phyloP scores from a whole-genome alignment of 2,888 invertebrate genomes.

The Lamellibrachia columna region DNA sequence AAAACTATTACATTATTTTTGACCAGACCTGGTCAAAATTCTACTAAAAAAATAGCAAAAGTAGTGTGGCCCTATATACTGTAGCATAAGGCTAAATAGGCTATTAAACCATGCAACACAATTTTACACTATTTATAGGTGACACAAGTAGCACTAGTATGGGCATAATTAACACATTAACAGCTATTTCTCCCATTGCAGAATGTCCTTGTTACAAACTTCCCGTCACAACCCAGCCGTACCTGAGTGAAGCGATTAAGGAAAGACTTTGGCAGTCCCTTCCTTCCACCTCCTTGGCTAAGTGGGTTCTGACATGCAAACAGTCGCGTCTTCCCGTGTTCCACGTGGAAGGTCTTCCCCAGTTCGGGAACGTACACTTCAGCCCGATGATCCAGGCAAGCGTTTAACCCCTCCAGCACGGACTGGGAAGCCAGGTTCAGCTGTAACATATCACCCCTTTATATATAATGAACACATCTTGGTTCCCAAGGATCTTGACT shows the following conservation, averaged over 20 bases:
- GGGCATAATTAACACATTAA: neutral
- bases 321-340: slow-evolving; percentile 79
- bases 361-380: slow-evolving; percentile 96
- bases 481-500: neutral
- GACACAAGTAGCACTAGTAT: neutral
- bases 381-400: slow-evolving; percentile 96
- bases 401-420: slow-evolving; percentile 97
- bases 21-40: too few species aligned
- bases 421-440: slow-evolving; percentile 98
- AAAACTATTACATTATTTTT: too few species aligned
- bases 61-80: too few species aligned
- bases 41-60: too few species aligned
- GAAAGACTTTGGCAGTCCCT: slow-evolving; percentile 96
- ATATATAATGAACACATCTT: neutral
- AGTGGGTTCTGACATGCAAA: slow-evolving; percentile 99
- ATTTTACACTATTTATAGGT: too few species aligned
- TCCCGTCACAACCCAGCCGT: neutral
- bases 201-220: neutral
- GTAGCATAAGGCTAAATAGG: too few species aligned
- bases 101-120: too few species aligned
- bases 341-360: slow-evolving; percentile 82
- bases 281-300: slow-evolving; percentile 92
- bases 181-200: neutral
- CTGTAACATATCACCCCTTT: slow-evolving; percentile 52
- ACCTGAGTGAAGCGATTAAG: slow-evolving; percentile 96